Evolutionary conservation across 2,888 invertebrate species (phyloP).

Genomic region (Melipona beecheii): DNA sequence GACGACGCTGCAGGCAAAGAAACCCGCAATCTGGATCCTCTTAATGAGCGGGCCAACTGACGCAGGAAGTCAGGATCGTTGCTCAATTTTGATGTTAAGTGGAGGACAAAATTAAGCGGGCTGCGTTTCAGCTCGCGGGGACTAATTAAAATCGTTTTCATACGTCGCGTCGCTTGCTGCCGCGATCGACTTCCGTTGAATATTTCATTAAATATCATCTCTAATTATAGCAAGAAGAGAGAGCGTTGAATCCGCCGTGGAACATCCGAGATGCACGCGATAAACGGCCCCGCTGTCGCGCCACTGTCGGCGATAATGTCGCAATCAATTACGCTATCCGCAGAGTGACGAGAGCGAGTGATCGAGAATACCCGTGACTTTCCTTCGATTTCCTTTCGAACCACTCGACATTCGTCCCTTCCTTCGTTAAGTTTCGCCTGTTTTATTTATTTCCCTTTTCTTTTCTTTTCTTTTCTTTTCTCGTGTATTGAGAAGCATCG

Average conservation of each 20-base stretch:
- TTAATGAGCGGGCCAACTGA: conserved; percentile 55
- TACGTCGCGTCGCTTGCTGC: conserved; percentile 16
- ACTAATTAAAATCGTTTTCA: conserved; percentile 56
- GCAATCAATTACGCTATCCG: conserved; percentile 30
- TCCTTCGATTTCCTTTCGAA: conserved; percentile 1
- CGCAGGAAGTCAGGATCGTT: conserved; percentile 41
- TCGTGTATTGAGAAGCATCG: neutral
- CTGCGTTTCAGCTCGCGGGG: conserved; percentile 25
- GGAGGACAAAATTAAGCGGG: conserved; percentile 51
- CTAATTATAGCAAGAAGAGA: conserved; percentile 36
- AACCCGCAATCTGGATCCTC: conserved; percentile 36
- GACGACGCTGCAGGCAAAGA: conserved; percentile 27
- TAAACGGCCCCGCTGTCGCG: neutral
- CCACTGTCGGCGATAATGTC: conserved; percentile 5
- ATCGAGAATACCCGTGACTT: neutral
- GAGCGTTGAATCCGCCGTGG: neutral
- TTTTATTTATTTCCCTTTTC: neutral
- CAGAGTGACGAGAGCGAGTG: neutral
- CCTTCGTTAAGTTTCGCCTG: neutral
- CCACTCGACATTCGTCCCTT: too few relatives aligned
- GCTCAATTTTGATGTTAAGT: conserved; percentile 50
- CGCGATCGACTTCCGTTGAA: conserved; percentile 41
- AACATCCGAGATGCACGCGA: neutral
- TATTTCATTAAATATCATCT: conserved; percentile 42
- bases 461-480: too few relatives aligned